Base-by-base conservation (phyloP, 2,113 vertebrate species). In the Scomber scombrus region DNA sequence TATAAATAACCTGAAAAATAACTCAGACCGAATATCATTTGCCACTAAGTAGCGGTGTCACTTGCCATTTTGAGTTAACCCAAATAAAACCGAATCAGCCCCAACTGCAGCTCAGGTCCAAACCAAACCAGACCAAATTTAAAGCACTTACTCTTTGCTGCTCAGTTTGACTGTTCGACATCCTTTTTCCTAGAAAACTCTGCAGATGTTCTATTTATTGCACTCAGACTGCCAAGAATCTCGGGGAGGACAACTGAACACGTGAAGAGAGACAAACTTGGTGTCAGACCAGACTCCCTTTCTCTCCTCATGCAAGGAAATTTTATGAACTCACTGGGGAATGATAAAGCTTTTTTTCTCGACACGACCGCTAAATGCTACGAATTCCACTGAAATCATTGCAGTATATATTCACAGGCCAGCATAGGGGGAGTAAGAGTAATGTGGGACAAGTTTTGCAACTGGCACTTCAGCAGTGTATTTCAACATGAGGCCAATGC, bases 201-300 rank as follows among this genome's bases (percentile, higher is more conserved):
- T 83, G 76, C 85, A 92, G 92, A 92, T 91, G 84, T 88, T 91
- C 47, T 85, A 81, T 88, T 93, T 91, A 92, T 93, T 85, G 78
- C 51, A 5, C 26, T 68, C 58, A 16, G 55, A 54, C 71, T 80
- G 80, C 89, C 88, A 87, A 91, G 82, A 91, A 89, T 93, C 91
- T 86, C 49, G 19, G 82, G 87, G 90, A 90, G 81, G 84, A 90
- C 78, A 76, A 90, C 40, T 43, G 71, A 89, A 85, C 84, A 84
- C 13, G 73, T 80, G 86, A 90, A 69, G 54, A 60, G 72, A 80
- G 69, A 54, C 51, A 40, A 40, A 40, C 34, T 40, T 40, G 7
- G 34, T 40, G 34, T 40, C 34, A 40, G 9, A 40, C 34, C 34
- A 40, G 34, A 40, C 34, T 40, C 34, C 34, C 34, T 40, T 40